Conservation (phyloP, 2,797 vertebrate species). For the Podarcis lilfordi region DNA sequence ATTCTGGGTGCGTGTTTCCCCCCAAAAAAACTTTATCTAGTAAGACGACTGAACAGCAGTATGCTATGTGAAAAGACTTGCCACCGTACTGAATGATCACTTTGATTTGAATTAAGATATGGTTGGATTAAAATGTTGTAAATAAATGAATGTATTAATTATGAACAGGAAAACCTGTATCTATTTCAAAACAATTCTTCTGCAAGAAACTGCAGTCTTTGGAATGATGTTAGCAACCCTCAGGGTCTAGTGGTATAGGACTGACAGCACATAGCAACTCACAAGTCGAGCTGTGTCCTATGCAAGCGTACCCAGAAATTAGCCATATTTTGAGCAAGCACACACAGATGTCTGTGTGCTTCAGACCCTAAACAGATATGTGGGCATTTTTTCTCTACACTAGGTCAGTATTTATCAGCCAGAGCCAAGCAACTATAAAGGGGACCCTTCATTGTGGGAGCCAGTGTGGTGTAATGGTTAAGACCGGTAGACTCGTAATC, state of each 20-base stretch:
- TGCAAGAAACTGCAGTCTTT: background rate
- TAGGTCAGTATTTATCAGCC: background rate
- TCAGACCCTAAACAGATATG: background rate
- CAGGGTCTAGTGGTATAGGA: background rate
- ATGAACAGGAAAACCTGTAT: background rate
- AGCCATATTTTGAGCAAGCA: no score
- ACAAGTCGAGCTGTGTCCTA: background rate
- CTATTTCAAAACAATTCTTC: background rate
- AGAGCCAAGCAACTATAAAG: no score
- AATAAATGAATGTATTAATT: background rate
- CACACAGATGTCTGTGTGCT: background rate
- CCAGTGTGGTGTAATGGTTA: no score
- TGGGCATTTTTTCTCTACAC: background rate
- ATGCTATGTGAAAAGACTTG: background rate
- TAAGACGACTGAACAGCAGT: slow-evolving; percentile 8
- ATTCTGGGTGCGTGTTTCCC: background rate
- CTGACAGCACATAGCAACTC: background rate
- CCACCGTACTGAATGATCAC: background rate
- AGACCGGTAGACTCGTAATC: no score
- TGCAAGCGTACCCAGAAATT: background rate
- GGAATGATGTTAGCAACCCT: background rate
- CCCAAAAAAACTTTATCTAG: background rate
- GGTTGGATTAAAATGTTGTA: background rate
- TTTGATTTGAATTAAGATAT: background rate
- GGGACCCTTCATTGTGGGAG: no score